Evolutionary conservation across 2,113 vertebrate species (phyloP).

Genomic region (Neodontobutis hainanensis): DNA sequence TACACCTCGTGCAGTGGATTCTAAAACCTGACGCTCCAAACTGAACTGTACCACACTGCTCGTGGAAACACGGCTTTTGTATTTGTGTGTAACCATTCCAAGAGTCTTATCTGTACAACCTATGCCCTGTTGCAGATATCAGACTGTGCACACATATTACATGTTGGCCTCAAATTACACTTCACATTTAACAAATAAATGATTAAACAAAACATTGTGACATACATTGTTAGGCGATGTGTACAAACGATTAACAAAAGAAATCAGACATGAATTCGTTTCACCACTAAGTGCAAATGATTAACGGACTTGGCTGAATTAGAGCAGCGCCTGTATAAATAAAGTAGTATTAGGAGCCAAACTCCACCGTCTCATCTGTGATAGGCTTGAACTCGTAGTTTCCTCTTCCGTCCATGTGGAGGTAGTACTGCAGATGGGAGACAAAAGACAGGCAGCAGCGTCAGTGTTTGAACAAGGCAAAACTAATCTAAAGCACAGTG

Average conservation of each 20-base stretch:
- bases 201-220: conserved; percentile 55
- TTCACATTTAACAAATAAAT: conserved; percentile 74
- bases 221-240: conserved; percentile 12
- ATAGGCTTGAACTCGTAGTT: conserved; percentile 97
- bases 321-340: background rate
- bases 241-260: conserved; percentile 65
- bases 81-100: too few relatives aligned
- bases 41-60: too few relatives aligned
- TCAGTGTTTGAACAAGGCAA: background rate
- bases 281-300: conserved; percentile 41
- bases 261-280: conserved; percentile 48
- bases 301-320: conserved; percentile 30
- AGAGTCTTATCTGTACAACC: too few relatives aligned
- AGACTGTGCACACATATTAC: too few relatives aligned
- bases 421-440: conserved; percentile 82
- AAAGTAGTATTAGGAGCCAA: conserved; percentile 85
- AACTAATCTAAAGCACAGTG: background rate
- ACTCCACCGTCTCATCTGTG: conserved; percentile 94
- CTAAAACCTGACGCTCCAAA: too few relatives aligned
- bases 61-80: too few relatives aligned
- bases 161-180: conserved; percentile 75
- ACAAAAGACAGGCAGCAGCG: background rate
- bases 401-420: conserved; percentile 97
- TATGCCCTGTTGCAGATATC: too few relatives aligned
- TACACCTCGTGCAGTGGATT: too few relatives aligned